Percentiles rank a stretch among this genome's conserved stretches.
These are phyloP conservation scores for Scaptomyza montana DNA, from an alignment of 1,140 invertebrate genomes.

Conservation along the genomic window DNA sequence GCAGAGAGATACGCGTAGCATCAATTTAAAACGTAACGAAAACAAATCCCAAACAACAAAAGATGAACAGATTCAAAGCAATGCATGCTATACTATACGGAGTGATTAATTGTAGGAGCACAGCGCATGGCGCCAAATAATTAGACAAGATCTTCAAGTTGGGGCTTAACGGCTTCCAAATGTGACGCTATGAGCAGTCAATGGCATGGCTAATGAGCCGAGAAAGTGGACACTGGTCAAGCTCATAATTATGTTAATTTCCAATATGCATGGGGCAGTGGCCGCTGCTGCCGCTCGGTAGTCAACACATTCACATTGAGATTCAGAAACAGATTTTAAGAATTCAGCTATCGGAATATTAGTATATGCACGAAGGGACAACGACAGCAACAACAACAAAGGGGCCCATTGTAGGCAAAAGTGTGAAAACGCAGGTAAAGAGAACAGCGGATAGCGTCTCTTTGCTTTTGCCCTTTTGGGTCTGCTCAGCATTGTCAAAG, in stretches of 20 bases:
- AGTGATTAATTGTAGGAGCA: conserved; percentile 66
- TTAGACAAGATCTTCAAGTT: conserved; percentile 65
- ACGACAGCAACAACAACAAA: conserved; percentile 24
- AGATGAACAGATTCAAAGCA: conserved; percentile 39
- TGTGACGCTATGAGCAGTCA: conserved; percentile 52
- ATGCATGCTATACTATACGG: conserved; percentile 22
- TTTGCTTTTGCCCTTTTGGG: conserved; percentile 1
- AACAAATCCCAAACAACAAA: conserved; percentile 44
- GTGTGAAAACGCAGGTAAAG: conserved; percentile 71
- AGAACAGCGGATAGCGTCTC: conserved; percentile 3
- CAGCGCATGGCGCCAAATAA: conserved; percentile 67
- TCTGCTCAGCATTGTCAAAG: conserved; percentile 67
- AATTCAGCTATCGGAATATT: conserved; percentile 42
- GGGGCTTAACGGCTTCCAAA: conserved; percentile 72
- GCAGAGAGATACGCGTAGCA: conserved; percentile 37
- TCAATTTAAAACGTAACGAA: conserved; percentile 76
- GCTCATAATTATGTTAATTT: conserved; percentile 80
- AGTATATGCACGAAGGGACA: not conserved
- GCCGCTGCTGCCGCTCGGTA: conserved; percentile 59
- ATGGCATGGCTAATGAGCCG: conserved; percentile 77
- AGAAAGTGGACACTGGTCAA: conserved; percentile 61
- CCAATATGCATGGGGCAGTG: not conserved
- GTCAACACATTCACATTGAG: conserved; percentile 31
- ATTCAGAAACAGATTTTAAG: conserved; percentile 16
- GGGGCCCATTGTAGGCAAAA: conserved; percentile 47